phyloP scores from a whole-genome alignment of 1,140 invertebrate genomes.

The Calliphora vicina region DNA sequence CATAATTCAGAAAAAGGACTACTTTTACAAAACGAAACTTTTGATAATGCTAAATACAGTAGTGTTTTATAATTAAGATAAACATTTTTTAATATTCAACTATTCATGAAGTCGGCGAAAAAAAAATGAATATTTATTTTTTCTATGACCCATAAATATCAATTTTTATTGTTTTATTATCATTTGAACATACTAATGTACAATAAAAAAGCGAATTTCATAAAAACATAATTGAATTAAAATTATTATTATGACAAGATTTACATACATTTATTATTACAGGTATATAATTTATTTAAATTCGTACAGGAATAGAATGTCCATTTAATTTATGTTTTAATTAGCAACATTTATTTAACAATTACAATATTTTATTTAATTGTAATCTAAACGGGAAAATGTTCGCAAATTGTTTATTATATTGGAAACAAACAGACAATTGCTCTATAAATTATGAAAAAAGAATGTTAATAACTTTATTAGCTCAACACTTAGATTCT shows the following conservation, averaged over 20 bases:
- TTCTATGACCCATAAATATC: too few species aligned
- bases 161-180: not conserved
- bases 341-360: not conserved
- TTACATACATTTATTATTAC: not conserved
- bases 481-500: too few species aligned
- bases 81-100: too few species aligned
- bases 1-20: too few species aligned
- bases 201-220: not conserved
- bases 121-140: too few species aligned
- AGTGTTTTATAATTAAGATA: too few species aligned
- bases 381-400: not conserved
- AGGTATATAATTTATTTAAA: not conserved
- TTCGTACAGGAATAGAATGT: not conserved
- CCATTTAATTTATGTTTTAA: not conserved
- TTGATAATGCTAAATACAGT: too few species aligned
- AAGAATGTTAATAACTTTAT: too few species aligned
- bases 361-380: not conserved
- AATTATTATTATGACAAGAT: not conserved
- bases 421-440: not conserved
- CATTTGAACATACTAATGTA: not conserved
- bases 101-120: too few species aligned
- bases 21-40: too few species aligned
- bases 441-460: too few species aligned
- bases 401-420: not conserved
- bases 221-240: not conserved